A percentile compares a stretch with the other conserved stretches of the same genome.
These are phyloP conservation scores for Chrysolina americana DNA, from an alignment of 2,888 invertebrate species.

Conservation along the genomic window DNA sequence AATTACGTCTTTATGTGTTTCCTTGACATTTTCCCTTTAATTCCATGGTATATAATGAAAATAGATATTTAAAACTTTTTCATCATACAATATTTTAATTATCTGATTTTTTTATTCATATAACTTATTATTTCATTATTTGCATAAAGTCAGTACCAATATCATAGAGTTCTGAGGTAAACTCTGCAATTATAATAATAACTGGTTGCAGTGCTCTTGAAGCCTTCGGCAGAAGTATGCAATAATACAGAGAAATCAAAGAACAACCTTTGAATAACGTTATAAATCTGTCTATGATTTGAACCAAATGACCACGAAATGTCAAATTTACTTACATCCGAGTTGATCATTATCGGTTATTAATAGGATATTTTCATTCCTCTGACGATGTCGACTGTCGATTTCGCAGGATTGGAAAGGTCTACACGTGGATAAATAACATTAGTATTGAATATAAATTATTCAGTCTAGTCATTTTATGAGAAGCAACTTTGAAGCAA, in stretches of 20 bases:
- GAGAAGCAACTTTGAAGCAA: neutral
- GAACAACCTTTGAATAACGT: slow-evolving; percentile 47
- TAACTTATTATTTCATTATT: slow-evolving; percentile 17
- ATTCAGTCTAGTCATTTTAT: slow-evolving; percentile 7
- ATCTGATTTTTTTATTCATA: neutral
- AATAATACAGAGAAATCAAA: slow-evolving; percentile 49
- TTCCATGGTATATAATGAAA: neutral
- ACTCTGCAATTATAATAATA: slow-evolving; percentile 41
- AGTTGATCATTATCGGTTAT: slow-evolving; percentile 36
- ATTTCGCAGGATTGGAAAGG: slow-evolving; percentile 4
- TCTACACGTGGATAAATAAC: slow-evolving; percentile 7
- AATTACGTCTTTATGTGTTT: neutral
- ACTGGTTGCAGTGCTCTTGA: slow-evolving; percentile 39
- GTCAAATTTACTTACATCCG: slow-evolving; percentile 53
- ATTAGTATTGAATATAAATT: neutral
- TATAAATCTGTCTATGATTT: slow-evolving; percentile 51
- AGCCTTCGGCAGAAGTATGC: slow-evolving; percentile 44
- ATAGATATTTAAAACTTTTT: neutral
- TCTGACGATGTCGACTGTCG: neutral
- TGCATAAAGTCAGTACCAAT: slow-evolving; percentile 21
- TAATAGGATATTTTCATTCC: slow-evolving; percentile 12
- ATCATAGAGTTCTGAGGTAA: slow-evolving; percentile 26
- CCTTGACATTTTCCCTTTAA: neutral
- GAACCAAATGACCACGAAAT: slow-evolving; percentile 53
- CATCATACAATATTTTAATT: neutral